A percentile compares a stretch with the other conserved stretches of the same genome.
These are phyloP conservation scores for Chaetodon trifasciatus DNA, from an alignment of 2,797 vertebrate species.

Conservation along the genomic window DNA sequence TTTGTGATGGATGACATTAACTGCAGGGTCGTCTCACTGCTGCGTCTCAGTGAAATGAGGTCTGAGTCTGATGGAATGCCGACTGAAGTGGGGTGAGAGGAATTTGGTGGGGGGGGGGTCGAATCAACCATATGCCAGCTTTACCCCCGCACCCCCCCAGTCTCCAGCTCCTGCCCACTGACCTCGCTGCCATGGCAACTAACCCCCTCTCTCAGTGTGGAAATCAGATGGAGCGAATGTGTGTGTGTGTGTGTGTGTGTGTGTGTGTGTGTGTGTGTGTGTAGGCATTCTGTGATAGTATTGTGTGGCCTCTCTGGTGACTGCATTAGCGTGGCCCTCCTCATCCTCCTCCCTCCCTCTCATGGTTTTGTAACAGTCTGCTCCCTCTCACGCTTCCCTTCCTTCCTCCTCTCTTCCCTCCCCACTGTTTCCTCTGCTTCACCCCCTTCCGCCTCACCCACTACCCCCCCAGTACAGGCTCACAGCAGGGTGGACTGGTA, in stretches of 20 bases:
- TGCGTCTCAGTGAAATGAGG: slow-evolving; percentile 42
- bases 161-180: slow-evolving; percentile 36
- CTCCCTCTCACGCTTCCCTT: slow-evolving; percentile 22
- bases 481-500: slow-evolving; percentile 18
- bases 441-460: slow-evolving; percentile 4
- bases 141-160: slow-evolving; percentile 50
- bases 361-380: slow-evolving; percentile 48
- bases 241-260: slow-evolving; percentile 17
- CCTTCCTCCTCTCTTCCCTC: slow-evolving; percentile 16
- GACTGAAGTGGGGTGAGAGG: slow-evolving; percentile 57
- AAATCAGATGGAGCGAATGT: slow-evolving; percentile 44
- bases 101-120: slow-evolving; percentile 42
- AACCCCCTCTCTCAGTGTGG: slow-evolving; percentile 51
- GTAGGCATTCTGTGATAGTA: slow-evolving; percentile 31
- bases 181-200: slow-evolving; percentile 71
- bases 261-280: slow-evolving; percentile 15
- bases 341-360: slow-evolving; percentile 27
- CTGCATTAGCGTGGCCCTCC: slow-evolving; percentile 43
- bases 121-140: slow-evolving; percentile 59
- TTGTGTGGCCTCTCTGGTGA: slow-evolving; percentile 70
- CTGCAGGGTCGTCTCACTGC: not conserved
- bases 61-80: slow-evolving; percentile 55
- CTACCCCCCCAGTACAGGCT: not conserved
- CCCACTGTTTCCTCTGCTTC: slow-evolving; percentile 23
- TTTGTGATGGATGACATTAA: not conserved